These are phyloP conservation scores for Argyresthia goedartella DNA, from an alignment of 2,888 invertebrate genomes.

Conservation along the genomic window DNA sequence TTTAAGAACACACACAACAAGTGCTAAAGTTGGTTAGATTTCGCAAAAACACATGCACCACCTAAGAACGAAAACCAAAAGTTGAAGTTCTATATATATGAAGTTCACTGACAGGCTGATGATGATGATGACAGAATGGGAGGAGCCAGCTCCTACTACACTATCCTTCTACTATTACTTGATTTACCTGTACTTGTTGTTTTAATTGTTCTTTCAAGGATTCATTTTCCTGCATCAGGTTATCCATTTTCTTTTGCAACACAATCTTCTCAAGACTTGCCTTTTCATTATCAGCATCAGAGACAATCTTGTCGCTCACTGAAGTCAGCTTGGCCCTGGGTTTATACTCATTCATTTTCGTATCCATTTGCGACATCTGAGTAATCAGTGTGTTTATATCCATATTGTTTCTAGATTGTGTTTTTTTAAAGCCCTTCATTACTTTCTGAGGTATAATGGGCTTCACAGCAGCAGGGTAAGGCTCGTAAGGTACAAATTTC, in stretches of 20 bases:
- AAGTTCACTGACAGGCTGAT: too few relatives aligned
- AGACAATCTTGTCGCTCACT: slow-evolving; percentile 34
- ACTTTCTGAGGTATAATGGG: slow-evolving; percentile 75
- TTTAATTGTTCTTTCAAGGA: slow-evolving; percentile 85
- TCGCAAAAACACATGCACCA: too few relatives aligned
- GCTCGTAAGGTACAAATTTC: slow-evolving; percentile 90
- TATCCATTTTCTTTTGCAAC: slow-evolving; percentile 73
- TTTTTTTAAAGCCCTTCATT: slow-evolving; percentile 40
- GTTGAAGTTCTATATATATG: too few relatives aligned
- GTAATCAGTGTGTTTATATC: slow-evolving; percentile 76
- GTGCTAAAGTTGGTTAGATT: too few relatives aligned
- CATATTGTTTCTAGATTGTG: slow-evolving; percentile 65
- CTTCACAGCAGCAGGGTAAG: slow-evolving; percentile 87
- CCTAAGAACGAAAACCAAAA: too few relatives aligned
- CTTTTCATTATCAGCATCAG: slow-evolving; percentile 22
- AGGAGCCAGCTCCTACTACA: too few relatives aligned
- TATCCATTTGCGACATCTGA: slow-evolving; percentile 79
- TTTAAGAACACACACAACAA: too few relatives aligned
- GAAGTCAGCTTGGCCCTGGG: slow-evolving; percentile 50
- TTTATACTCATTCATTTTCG: slow-evolving; percentile 72
- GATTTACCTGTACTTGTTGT: slow-evolving; percentile 81
- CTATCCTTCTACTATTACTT: too few relatives aligned
- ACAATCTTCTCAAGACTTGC: slow-evolving; percentile 50
- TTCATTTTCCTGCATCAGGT: slow-evolving; percentile 76
- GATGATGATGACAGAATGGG: too few relatives aligned